phyloP scores from a whole-genome alignment of 2,888 invertebrate species.

The Lacanobia oleracea region DNA sequence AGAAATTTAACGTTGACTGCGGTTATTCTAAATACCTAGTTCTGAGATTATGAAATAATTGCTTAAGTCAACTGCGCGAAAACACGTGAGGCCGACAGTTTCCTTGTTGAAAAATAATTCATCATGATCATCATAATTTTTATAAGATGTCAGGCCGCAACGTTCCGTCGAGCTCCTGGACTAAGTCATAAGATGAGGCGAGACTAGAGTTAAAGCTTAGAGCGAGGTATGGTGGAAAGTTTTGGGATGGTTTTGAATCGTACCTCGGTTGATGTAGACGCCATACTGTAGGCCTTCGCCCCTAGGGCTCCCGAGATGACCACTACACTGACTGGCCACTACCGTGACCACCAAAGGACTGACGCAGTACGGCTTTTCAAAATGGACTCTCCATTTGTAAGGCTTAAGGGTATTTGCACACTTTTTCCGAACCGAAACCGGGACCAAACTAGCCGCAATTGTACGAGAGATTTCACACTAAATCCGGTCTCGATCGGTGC shows the following conservation, averaged over 20 bases:
- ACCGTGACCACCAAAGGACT: not conserved
- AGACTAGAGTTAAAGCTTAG: not conserved
- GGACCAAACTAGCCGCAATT: not conserved
- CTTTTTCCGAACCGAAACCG: not conserved
- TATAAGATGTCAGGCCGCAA: not conserved
- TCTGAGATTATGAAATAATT: constrained; percentile 27
- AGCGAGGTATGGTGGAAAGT: not conserved
- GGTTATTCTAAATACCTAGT: constrained; percentile 28
- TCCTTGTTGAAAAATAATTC: constrained; percentile 22
- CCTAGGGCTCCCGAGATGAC: not conserved
- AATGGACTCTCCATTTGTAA: not conserved
- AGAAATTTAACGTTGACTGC: not conserved
- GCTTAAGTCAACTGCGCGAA: constrained; percentile 2
- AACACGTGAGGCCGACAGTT: constrained; percentile 28
- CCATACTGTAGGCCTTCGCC: not conserved
- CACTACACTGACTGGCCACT: not conserved
- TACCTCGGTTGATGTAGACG: not conserved
- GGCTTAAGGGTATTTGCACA: not conserved
- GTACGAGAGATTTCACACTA: not conserved
- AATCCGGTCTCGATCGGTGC: not conserved
- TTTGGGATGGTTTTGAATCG: too few relatives aligned
- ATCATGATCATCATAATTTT: constrained; percentile 22
- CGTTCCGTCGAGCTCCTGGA: not conserved
- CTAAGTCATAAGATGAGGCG: not conserved
- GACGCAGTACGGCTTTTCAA: not conserved